These are phyloP conservation scores for Hydractinia echinata DNA, from an alignment of 30 jellyfish, hydroid and myxozoan species.

Conservation along the genomic window DNA sequence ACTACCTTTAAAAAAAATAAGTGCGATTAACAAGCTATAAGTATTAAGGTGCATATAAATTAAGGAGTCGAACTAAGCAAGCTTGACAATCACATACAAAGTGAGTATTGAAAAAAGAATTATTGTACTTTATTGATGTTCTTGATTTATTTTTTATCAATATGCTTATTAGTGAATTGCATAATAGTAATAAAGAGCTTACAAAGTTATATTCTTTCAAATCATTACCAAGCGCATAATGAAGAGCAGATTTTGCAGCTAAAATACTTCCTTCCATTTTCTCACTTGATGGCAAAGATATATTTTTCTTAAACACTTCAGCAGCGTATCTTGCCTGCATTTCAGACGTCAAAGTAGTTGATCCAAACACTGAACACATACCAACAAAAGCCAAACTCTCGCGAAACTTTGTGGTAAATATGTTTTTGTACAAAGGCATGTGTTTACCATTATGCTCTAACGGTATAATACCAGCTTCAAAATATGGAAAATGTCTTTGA, in stretches of 20 bases:
- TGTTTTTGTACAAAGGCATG: slow-evolving; percentile 41
- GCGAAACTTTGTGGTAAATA: slow-evolving; percentile 48
- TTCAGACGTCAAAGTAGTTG: slow-evolving; percentile 52
- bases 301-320: slow-evolving; percentile 43
- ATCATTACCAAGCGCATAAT: background rate
- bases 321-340: slow-evolving; percentile 77
- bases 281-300: slow-evolving; percentile 36
- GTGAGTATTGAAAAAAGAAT: too few relatives aligned
- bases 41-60: too few relatives aligned
- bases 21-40: too few relatives aligned
- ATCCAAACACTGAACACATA: slow-evolving; percentile 35
- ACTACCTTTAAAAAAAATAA: too few relatives aligned
- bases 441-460: slow-evolving; percentile 34
- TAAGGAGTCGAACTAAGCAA: too few relatives aligned
- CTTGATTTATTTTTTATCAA: too few relatives aligned
- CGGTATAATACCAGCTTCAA: slow-evolving; percentile 30
- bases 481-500: slow-evolving; percentile 44
- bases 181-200: background rate
- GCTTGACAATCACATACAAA: too few relatives aligned
- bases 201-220: background rate
- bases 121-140: too few relatives aligned
- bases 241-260: background rate
- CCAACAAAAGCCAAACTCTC: slow-evolving; percentile 74
- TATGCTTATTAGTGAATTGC: too few relatives aligned
- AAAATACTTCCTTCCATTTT: slow-evolving; percentile 36